These are phyloP conservation scores for Tigriopus californicus DNA, from an alignment of 2,888 invertebrate species.

Conservation along the genomic window DNA sequence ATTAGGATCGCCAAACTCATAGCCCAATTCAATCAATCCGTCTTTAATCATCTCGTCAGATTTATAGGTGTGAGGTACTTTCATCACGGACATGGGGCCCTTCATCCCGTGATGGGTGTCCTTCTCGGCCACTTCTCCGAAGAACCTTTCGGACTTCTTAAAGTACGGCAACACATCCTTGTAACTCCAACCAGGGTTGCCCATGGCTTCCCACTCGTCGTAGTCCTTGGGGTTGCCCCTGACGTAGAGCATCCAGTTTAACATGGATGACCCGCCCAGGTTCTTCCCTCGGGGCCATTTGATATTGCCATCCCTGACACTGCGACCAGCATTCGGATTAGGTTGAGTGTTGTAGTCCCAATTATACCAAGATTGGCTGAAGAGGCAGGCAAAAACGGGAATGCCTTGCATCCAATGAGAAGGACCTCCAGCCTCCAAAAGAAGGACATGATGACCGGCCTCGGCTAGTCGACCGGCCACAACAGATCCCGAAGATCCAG, in stretches of 20 bases:
- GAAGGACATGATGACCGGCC: background rate
- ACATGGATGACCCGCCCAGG: slow-evolving; percentile 65
- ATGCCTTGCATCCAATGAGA: background rate
- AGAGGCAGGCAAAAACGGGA: background rate
- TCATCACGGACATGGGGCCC: slow-evolving; percentile 37
- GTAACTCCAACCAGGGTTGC: slow-evolving; percentile 71
- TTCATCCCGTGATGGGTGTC: background rate
- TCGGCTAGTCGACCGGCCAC: slow-evolving; percentile 2
- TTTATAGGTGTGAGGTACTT: slow-evolving; percentile 36
- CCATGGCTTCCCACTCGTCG: slow-evolving; percentile 61
- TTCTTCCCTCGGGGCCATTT: slow-evolving; percentile 24
- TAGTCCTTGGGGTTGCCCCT: slow-evolving; percentile 71
- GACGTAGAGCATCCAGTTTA: slow-evolving; percentile 81
- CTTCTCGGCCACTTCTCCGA: background rate
- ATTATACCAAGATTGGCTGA: background rate
- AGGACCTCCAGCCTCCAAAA: slow-evolving; percentile 2
- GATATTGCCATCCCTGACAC: background rate
- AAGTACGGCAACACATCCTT: slow-evolving; percentile 62
- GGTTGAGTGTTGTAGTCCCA: slow-evolving; percentile 1
- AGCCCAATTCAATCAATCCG: slow-evolving; percentile 38
- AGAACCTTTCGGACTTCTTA: slow-evolving; percentile 56
- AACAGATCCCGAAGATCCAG: background rate
- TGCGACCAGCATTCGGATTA: background rate
- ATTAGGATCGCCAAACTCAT: slow-evolving; percentile 43
- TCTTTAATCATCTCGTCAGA: slow-evolving; percentile 58